phyloP scores from a whole-genome alignment of 2,797 vertebrate species.

The Scolopax rusticola region DNA sequence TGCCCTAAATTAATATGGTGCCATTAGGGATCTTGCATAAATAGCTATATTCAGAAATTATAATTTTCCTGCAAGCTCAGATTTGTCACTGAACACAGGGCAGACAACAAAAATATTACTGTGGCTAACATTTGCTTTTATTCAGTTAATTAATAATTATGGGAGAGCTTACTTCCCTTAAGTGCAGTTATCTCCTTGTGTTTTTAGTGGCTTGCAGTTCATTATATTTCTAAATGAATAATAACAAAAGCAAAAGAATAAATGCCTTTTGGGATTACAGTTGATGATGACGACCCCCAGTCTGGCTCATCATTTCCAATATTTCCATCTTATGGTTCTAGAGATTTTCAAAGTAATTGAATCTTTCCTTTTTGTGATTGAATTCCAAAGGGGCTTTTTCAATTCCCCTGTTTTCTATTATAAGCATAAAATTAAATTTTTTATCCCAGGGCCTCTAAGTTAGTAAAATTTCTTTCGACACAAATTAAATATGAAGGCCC shows the following conservation, averaged over 20 bases:
- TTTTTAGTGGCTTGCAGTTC: constrained; percentile 61
- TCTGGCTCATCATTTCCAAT: constrained; percentile 62
- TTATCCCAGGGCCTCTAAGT: constrained; percentile 33
- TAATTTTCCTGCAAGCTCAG: constrained; percentile 23
- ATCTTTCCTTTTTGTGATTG: constrained; percentile 70
- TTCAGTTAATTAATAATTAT: constrained; percentile 73
- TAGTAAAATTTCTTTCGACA: constrained; percentile 50
- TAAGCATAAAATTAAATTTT: constrained; percentile 70
- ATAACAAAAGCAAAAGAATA: not conserved
- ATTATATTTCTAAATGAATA: constrained; percentile 59
- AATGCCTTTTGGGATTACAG: constrained; percentile 58
- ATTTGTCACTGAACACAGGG: constrained; percentile 3
- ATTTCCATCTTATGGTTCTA: constrained; percentile 36
- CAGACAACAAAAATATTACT: constrained; percentile 42
- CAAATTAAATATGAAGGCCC: constrained; percentile 61
- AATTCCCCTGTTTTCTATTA: constrained; percentile 67
- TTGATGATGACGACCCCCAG: constrained; percentile 65
- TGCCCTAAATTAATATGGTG: not conserved
- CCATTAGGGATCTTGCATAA: not conserved
- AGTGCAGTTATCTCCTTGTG: constrained; percentile 38
- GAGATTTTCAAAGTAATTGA: constrained; percentile 73
- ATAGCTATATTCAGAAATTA: not conserved
- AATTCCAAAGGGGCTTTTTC: constrained; percentile 54
- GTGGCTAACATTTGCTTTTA: constrained; percentile 51
- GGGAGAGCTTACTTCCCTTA: constrained; percentile 46